A percentile compares a stretch with the other conserved stretches of the same genome.
phyloP scores from a whole-genome alignment of 2,797 vertebrate genomes.

The Hafferia zeledoni region DNA sequence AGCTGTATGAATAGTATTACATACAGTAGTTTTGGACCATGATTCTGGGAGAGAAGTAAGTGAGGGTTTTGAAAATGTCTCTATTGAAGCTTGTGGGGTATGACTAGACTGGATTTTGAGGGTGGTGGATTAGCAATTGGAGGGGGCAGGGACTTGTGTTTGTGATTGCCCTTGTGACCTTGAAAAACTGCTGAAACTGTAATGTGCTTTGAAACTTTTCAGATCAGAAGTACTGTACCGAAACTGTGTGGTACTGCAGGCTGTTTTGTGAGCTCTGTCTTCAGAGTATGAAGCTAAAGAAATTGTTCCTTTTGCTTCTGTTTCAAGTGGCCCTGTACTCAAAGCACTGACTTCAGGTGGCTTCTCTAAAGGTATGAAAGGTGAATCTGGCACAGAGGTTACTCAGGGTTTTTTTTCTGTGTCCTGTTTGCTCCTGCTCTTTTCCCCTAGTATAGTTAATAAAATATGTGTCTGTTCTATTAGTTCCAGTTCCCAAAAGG shows the following conservation, averaged over 20 bases:
- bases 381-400: neutral
- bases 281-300: neutral
- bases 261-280: neutral
- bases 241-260: neutral
- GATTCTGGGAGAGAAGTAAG: neutral
- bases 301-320: neutral
- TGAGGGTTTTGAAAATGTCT: neutral
- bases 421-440: neutral
- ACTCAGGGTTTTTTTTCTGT: neutral
- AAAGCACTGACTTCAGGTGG: neutral
- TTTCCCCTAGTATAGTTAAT: neutral
- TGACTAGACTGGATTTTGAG: neutral
- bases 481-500: neutral
- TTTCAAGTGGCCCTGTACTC: neutral
- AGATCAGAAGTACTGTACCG: neutral
- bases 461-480: neutral
- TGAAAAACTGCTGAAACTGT: slow-evolving; percentile 22
- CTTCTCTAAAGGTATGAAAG: neutral
- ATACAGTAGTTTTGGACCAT: neutral
- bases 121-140: neutral
- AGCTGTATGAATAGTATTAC: neutral
- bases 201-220: neutral
- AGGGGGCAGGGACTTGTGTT: neutral
- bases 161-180: neutral
- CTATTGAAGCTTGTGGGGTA: neutral